These are phyloP conservation scores for Paedocypris micromegethes DNA, from an alignment of 2,797 vertebrate species.

Conservation along the genomic window DNA sequence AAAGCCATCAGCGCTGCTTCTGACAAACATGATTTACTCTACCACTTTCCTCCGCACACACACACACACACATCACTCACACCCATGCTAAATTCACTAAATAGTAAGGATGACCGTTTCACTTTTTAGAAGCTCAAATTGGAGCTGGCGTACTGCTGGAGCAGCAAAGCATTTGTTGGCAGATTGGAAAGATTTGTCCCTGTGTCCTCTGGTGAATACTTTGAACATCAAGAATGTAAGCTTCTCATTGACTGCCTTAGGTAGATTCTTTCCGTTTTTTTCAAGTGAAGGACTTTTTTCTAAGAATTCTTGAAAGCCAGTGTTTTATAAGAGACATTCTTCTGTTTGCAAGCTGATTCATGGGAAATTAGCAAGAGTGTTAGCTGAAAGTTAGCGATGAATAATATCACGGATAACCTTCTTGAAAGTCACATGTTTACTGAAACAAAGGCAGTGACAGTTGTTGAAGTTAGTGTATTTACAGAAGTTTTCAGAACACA, in stretches of 20 bases:
- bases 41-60: constrained; percentile 21
- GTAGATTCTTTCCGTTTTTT: constrained; percentile 9
- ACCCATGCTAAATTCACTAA: constrained; percentile 11
- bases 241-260: constrained; percentile 22
- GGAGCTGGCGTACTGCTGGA: neutral
- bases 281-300: constrained; percentile 25
- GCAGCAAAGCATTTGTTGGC: neutral
- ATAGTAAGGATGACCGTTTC: constrained; percentile 18
- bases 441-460: constrained; percentile 75
- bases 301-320: constrained; percentile 14
- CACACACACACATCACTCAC: constrained; percentile 14
- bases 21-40: constrained; percentile 41
- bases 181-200: constrained; percentile 20
- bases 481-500: too few species aligned
- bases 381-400: constrained; percentile 30
- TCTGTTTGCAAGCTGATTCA: constrained; percentile 7
- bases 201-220: constrained; percentile 23
- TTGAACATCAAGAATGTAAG: constrained; percentile 10
- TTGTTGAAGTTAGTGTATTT: constrained; percentile 69
- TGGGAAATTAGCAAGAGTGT: constrained; percentile 37
- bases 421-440: constrained; percentile 81
- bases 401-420: constrained; percentile 73
- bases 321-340: constrained; percentile 34
- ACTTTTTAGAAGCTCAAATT: constrained; percentile 4
- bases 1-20: constrained; percentile 50